Evolutionary conservation across 2,888 invertebrate species (phyloP), one percentile per base, ranked within the genome.

Genomic region (Caenorhabditis sulstoni): DNA sequence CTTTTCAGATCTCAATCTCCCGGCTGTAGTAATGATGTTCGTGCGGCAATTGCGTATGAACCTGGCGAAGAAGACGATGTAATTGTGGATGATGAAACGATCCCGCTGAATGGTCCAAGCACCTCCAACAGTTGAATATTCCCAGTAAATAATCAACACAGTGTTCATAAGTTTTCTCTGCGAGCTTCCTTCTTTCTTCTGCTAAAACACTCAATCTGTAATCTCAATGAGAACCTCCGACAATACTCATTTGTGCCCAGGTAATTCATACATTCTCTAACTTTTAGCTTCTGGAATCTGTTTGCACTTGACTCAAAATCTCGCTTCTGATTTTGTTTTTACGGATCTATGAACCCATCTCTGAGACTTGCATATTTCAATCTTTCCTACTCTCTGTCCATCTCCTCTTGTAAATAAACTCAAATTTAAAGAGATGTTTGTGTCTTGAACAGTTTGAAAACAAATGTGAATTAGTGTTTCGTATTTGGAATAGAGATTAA

Each of bases 261-360:
- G 50, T 16, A 41, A 11, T 9, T 16, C 35, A 35, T 53, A 53
- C 53, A 53, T 53, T 53, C 53, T 53, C 35, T 29, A 16, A 3
- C 7, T 37, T 35, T 35, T 9, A 53, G 29, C 29, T 23, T 53
- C 53, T 29, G 23, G 35, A 35, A 35, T 37, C 37, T 65, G 47
- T 57, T 47, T 35, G 57, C 39, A 53, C 45, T 35, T 37, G n/a
- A 58, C 39, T 52, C 45, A 22, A 47, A 61, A 61, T 70, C 52
- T 44, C 50, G 45, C 35, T 61, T 22, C 37, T 47, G 47, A 61
- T 55, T 70, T 61, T 55, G 61, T 58, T 50, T 44, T 18, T 73
- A 73, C 73, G 73, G 73, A 73, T 73, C 64, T 64, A 73, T 73
- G 73, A 73, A 64, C 73, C 58, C 73, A 73, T 73, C 73, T 73